Evolutionary conservation across 2,113 vertebrate species (phyloP), one percentile per base, ranked within the genome.

Genomic region (Mus pahari): DNA sequence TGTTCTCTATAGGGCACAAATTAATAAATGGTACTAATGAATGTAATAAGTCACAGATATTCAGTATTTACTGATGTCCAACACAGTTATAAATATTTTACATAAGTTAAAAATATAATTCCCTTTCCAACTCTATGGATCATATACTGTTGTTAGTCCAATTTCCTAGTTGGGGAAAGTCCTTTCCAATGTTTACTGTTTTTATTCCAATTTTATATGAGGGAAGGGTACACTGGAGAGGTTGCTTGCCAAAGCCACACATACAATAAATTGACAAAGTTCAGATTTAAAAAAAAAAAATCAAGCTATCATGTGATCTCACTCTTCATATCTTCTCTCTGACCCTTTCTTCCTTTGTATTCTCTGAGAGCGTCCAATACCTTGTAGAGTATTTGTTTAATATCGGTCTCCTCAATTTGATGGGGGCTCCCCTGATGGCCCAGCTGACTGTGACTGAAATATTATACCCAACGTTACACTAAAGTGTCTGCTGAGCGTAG

Each of bases 131-230:
- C 16, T 1, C 1, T 42, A 8, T 66, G 71, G 71, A 19, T 7
- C 55, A 4, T 1, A 50, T 66, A 71, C 7, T 62, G 5, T 89
- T 87, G 68, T 64, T 78, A 74, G 71, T 84, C 33, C 92, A 91
- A 53, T 75, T 90, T 88, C 77, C 58, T 22, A 94, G 16, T 82
- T 64, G 42, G 83, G 17, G 14, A 71, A 3, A 73, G 26, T 20
- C 1, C 1, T 58, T 13, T 75, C 45, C 83, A 14, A 13, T 45
- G 2, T 2, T 58, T 89, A 53, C 26, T 71, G 5, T 70, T 87
- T 68, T 71, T 73, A 86, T 45, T 79, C 36, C 95, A 91, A 45
- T 87, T 90, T 74, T 91, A 74, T 22, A 60, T 60, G 53, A 95
- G 14, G 7, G 75, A 86, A 96, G 20, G n/a, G 17, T 89, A n/a